Evolutionary conservation across 2,797 vertebrate genomes (phyloP), one percentile per base, ranked within the genome.

Genomic region (Sebastiscus albofasciatus): DNA sequence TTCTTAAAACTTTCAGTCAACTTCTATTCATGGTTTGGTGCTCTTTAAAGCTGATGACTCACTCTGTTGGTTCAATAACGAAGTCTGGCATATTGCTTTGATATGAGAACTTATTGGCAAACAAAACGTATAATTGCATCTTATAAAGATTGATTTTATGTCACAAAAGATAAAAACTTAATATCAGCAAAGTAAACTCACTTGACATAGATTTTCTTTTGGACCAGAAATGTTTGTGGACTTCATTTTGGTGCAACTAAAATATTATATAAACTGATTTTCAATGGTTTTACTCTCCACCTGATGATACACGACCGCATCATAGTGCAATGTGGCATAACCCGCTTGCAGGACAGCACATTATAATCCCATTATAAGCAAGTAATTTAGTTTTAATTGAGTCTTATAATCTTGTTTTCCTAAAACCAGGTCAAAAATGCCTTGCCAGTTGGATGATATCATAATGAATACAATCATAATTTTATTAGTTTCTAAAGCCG

Each of bases 331-430:
- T 67, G 74, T 60, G 65, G 80, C 62, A 14, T n/a, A 52, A 27
- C 70, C 5, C 0, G 14, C 67, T 42, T 13, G 36, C 67, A 80
- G 75, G 81, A 75, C 58, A 16, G 6, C 60, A 29, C 60, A 66
- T 86, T 82, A 79, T 42, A 84, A 83, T 75, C 27, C 58, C 72
- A 73, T 88, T 88, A 87, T 31, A 62, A 66, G 52, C 24, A 65
- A 81, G 66, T 72, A 5, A 80, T 82, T 87, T 67, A 64, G n/a
- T 79, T 74, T 66, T 13, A 13, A 72, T 64, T 8, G 55, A 67
- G n/a, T 72, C 20, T 67, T 72, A 58, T 61, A 52, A 80, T 66
- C 60, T 59, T 82, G 65, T 81, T 78, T 71, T 75, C 46, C 39
- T 49, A n/a, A 77, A 78, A 26, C 27, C 59, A 42, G 71, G 77